These are phyloP conservation scores for Drosophila ironensis DNA, from an alignment of 1,140 invertebrate species.

Conservation along the genomic window DNA sequence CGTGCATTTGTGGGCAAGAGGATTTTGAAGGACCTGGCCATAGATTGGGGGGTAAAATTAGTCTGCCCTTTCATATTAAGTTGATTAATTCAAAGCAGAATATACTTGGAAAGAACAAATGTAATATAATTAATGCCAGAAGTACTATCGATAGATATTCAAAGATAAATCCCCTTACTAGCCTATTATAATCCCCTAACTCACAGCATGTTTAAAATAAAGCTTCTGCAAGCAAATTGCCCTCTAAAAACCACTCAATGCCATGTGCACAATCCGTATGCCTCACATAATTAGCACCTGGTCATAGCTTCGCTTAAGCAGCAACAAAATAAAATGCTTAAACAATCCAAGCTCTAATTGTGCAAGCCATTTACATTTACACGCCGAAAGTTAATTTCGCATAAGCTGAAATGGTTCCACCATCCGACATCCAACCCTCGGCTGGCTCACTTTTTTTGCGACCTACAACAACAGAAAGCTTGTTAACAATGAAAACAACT, in stretches of 20 bases:
- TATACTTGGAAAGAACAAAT: too few relatives aligned
- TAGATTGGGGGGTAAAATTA: neutral
- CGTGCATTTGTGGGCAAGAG: conserved; percentile 51
- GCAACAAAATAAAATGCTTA: conserved; percentile 3
- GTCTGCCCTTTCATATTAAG: too few relatives aligned
- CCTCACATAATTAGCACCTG: conserved; percentile 37
- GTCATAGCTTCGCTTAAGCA: neutral
- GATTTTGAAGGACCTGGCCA: conserved; percentile 37
- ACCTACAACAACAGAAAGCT: conserved; percentile 76
- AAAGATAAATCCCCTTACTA: too few relatives aligned
- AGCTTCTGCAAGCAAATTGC: too few relatives aligned
- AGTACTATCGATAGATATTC: too few relatives aligned
- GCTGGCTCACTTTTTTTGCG: conserved; percentile 40
- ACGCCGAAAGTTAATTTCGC: conserved; percentile 53
- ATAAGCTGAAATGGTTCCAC: conserved; percentile 24
- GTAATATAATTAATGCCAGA: too few relatives aligned
- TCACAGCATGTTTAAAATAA: too few relatives aligned
- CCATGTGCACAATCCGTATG: conserved; percentile 8
- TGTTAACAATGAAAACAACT: conserved; percentile 79
- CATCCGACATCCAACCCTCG: too few relatives aligned
- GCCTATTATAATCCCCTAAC: too few relatives aligned
- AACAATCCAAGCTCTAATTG: conserved; percentile 42
- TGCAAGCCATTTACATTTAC: conserved; percentile 44
- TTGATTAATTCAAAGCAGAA: too few relatives aligned
- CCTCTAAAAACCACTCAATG: neutral